Evolutionary conservation across 2,888 invertebrate genomes (phyloP), one percentile per base, ranked within the genome.

Genomic region (Arge pagana): DNA sequence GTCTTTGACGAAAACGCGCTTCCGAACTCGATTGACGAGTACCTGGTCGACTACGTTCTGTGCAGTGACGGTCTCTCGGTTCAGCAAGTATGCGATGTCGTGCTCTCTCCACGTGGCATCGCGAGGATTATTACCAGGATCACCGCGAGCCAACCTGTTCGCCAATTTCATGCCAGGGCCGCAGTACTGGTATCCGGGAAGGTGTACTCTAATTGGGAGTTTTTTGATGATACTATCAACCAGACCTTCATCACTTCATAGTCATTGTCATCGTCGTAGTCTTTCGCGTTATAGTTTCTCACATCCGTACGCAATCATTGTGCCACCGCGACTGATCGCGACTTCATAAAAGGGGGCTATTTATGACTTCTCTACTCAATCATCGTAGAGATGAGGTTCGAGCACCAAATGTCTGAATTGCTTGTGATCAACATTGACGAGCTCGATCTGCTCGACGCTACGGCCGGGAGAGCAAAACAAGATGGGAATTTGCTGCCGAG

Each of bases 31-130:
- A 33, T 70, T 61, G n/a, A 62, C 59, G 8, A 76, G 57, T 16
- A 59, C 21, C 52, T 62, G 56, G 62, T 78, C 75, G 2, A 75
- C 76, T 43, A 58, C 55, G 55, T 73, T 65, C 36, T 72, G 59
- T 3, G 33, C 54, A 5, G n/a, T 39, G 1, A 55, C 23, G 42
- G 59, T 52, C 2, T 58, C 48, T 45, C 50, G 53, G 41, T 58
- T 55, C 23, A 52, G 37, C 8, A 57, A 58, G 37, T 64, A 63
- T 0, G 57, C 58, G 5, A 60, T 62, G 45, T 60, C 59, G 53
- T 59, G 64, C 26, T 58, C 41, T 53, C 63, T 66, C 48, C 70
- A 68, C 16, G 64, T 64, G 8, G 13, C 37, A 57, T 72, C 70
- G 31, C 71, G 50, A 7, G 43, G 45, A 55, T 71, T 69, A 13